A percentile compares a stretch with the other conserved stretches of the same genome.
Conservation (phyloP, 2,113 vertebrate species). For the Thamnaconus septentrionalis region DNA sequence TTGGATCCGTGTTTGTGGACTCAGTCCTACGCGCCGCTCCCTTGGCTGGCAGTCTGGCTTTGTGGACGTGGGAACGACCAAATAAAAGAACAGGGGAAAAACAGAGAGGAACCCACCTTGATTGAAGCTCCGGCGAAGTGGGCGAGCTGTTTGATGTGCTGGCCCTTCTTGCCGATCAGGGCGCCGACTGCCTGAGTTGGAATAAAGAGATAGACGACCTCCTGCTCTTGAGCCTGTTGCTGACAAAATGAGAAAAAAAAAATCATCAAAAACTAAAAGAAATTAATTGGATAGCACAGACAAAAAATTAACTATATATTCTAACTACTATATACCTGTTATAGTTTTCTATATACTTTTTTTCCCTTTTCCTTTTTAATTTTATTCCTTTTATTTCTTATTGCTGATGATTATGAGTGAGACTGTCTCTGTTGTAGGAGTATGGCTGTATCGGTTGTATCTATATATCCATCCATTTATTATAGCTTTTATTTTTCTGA, state of each 20-base stretch:
- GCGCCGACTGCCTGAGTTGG: constrained; percentile 94
- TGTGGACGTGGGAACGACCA: no score
- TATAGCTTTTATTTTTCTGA: no score
- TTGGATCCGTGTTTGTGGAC: background rate
- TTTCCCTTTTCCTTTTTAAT: no score
- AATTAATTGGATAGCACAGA: background rate
- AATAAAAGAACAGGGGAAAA: background rate
- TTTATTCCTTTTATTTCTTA: no score
- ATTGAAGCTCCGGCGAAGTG: constrained; percentile 94
- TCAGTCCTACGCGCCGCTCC: background rate
- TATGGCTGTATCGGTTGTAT: no score
- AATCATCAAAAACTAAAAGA: background rate
- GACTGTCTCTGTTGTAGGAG: no score
- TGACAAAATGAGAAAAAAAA: constrained; percentile 6
- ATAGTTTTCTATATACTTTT: no score
- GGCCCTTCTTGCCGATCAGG: constrained; percentile 95
- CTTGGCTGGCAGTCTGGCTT: no score
- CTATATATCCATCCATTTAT: no score
- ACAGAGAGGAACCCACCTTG: constrained; percentile 79
- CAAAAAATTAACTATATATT: background rate
- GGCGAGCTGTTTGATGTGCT: constrained; percentile 94
- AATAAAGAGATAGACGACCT: constrained; percentile 94
- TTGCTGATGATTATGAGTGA: no score
- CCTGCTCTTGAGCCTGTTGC: constrained; percentile 86
- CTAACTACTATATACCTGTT: no score